Percentiles rank a stretch among this genome's conserved stretches.
Conservation (phyloP, 1,140 invertebrate species). For the Drosophila orena region DNA sequence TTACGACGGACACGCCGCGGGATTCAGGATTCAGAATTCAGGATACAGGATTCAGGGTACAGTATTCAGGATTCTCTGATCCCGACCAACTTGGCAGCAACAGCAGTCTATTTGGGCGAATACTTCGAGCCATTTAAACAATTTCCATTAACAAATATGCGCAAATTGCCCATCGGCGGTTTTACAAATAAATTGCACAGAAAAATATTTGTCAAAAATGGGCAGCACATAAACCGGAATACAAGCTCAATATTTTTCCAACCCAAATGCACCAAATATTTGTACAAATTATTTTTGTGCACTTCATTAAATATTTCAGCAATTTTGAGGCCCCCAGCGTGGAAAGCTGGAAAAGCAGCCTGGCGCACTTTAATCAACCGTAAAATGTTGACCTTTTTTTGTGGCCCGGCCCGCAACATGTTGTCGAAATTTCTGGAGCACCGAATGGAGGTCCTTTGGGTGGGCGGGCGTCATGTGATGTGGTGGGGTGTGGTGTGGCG, state of each 20-base stretch:
- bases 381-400: constrained; percentile 82
- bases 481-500: constrained; percentile 5
- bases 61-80: not conserved
- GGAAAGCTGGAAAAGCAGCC: constrained; percentile 26
- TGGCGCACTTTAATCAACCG: constrained; percentile 81
- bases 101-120: constrained; percentile 72
- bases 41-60: constrained; percentile 1
- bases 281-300: constrained; percentile 83
- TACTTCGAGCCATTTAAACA: constrained; percentile 80
- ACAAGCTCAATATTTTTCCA: constrained; percentile 65
- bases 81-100: constrained; percentile 20
- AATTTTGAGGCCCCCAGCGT: constrained; percentile 52
- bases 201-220: constrained; percentile 79
- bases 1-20: constrained; percentile 49
- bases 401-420: constrained; percentile 60
- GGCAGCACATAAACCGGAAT: not conserved
- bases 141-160: constrained; percentile 84
- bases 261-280: constrained; percentile 81
- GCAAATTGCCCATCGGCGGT: constrained; percentile 81
- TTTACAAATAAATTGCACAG: constrained; percentile 73
- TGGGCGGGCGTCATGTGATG: not conserved
- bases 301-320: constrained; percentile 83
- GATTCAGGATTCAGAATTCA: not conserved
- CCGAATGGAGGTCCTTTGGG: not conserved
- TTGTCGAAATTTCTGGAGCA: constrained; percentile 65